Evolutionary conservation across 2,113 vertebrate species (phyloP).

Genomic region (Phyllostomus discolor): DNA sequence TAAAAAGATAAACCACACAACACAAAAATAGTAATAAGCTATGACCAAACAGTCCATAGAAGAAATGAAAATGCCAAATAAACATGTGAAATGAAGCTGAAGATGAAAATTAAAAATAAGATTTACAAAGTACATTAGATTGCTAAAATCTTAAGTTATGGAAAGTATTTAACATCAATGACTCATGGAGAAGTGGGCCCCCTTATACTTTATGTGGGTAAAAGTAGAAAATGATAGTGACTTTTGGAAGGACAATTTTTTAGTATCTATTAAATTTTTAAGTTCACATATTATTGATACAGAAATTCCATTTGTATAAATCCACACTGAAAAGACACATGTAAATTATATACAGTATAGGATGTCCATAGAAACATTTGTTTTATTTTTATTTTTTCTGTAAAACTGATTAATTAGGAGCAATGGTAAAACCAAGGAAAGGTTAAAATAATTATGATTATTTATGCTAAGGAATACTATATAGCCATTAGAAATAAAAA

Average conservation of each 20-base stretch:
- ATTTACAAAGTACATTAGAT: background rate
- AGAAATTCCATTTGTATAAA: background rate
- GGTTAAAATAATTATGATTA: background rate
- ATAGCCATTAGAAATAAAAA: constrained; percentile 2
- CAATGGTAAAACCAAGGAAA: background rate
- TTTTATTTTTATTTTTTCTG: background rate
- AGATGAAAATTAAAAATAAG: background rate
- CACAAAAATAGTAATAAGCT: background rate
- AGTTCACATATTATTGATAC: background rate
- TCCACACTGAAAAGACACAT: background rate
- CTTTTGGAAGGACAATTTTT: background rate
- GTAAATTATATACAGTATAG: background rate
- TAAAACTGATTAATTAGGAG: background rate
- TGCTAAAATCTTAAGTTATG: constrained; percentile 8
- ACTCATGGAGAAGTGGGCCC: background rate
- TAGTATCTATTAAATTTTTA: background rate
- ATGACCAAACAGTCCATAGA: background rate
- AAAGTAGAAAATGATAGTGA: background rate
- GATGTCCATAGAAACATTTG: background rate
- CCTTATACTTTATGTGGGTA: background rate
- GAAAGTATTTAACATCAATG: background rate
- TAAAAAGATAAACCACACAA: background rate
- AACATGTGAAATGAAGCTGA: background rate
- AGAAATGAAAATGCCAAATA: background rate
- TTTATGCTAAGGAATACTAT: background rate